Percentiles rank a stretch among this genome's conserved stretches.
Evolutionary conservation across 2,797 vertebrate species (phyloP).

Genomic region (Antennarius maculatus): DNA sequence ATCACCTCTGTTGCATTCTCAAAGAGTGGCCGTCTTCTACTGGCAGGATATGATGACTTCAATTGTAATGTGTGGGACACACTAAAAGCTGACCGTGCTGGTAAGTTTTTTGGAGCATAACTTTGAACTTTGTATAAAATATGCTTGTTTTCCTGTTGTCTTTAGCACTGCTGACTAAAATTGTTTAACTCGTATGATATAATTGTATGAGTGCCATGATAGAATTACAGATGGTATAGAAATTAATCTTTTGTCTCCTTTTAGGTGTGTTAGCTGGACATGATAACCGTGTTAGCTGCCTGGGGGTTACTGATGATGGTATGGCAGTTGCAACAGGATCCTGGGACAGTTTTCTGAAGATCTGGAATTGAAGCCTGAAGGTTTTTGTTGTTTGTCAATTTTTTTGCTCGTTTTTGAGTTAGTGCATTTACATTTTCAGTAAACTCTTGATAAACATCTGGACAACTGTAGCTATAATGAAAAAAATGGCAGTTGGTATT

Average conservation of each 20-base stretch:
- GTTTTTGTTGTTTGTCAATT: slow-evolving; percentile 58
- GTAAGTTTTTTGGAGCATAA: slow-evolving; percentile 64
- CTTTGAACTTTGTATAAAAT: background rate
- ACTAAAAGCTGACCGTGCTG: slow-evolving; percentile 97
- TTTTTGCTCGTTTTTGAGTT: slow-evolving; percentile 14
- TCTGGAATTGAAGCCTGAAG: slow-evolving; percentile 97
- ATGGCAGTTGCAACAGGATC: slow-evolving; percentile 99
- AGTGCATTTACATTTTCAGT: slow-evolving; percentile 1
- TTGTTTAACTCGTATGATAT: background rate
- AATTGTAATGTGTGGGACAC: slow-evolving; percentile 99
- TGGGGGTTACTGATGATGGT: slow-evolving; percentile 98
- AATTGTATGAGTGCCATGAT: background rate
- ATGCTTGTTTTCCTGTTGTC: background rate
- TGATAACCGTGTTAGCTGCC: slow-evolving; percentile 99
- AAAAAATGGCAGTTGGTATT: too few relatives aligned
- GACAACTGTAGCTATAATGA: background rate
- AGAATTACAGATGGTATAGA: background rate
- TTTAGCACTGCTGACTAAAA: background rate
- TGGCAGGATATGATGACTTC: slow-evolving; percentile 98
- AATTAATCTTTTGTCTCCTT: slow-evolving; percentile 14
- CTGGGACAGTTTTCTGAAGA: slow-evolving; percentile 99
- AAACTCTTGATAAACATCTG: background rate
- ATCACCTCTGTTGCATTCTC: slow-evolving; percentile 99
- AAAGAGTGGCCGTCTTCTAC: slow-evolving; percentile 96
- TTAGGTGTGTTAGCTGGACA: slow-evolving; percentile 97